phyloP scores from a whole-genome alignment of 2,113 vertebrate species.

The Gasterosteus aculeatus region DNA sequence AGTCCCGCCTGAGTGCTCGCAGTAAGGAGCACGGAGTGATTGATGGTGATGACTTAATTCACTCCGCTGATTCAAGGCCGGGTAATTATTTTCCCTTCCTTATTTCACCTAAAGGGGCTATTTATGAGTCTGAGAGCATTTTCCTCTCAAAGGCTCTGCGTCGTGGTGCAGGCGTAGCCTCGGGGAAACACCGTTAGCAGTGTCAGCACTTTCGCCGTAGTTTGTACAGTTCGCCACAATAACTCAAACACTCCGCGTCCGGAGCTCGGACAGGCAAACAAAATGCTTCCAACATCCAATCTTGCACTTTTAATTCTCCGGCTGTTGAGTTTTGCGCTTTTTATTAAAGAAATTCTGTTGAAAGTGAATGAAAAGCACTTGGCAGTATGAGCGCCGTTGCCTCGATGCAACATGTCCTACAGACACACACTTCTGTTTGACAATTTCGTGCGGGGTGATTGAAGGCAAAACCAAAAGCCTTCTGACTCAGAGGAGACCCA shows the following conservation, averaged over 20 bases:
- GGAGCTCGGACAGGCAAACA: not conserved
- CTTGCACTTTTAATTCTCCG: not conserved
- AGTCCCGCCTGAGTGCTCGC: not conserved
- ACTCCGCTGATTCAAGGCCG: not conserved
- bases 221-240: not conserved
- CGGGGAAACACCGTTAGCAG: not conserved
- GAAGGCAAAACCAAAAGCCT: slow-evolving; percentile 9
- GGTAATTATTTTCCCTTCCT: slow-evolving; percentile 13
- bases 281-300: not conserved
- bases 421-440: slow-evolving; percentile 6
- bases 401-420: not conserved
- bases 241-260: not conserved
- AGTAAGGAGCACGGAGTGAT: not conserved
- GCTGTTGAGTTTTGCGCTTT: not conserved
- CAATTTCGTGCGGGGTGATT: slow-evolving; percentile 8
- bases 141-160: not conserved
- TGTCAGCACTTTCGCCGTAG: not conserved
- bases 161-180: no score
- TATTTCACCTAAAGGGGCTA: not conserved
- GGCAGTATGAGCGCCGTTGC: not conserved
- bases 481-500: slow-evolving; percentile 29
- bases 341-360: not conserved
- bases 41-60: not conserved
- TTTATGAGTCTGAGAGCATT: not conserved
- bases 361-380: not conserved